phyloP scores from a whole-genome alignment of 2,888 invertebrate genomes.

The Malacosoma neustria region DNA sequence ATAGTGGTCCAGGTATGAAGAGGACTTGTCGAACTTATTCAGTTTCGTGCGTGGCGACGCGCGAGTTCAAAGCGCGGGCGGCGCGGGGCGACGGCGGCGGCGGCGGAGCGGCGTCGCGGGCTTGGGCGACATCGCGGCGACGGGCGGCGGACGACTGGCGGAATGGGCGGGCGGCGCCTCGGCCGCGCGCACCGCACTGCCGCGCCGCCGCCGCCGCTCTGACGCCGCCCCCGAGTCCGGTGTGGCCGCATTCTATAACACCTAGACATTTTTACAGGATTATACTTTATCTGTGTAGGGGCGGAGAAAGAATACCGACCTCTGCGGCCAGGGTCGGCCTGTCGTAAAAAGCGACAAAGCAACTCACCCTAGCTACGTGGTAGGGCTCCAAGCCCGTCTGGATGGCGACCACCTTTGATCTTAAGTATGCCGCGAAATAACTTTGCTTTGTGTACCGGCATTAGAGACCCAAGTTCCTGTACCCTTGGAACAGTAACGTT shows the following conservation, averaged over 20 bases:
- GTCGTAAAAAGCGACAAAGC: too few species aligned
- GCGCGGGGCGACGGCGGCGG: slow-evolving; percentile 28
- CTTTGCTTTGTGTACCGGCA: too few species aligned
- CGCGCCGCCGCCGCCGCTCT: slow-evolving; percentile 53
- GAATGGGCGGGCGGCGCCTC: slow-evolving; percentile 60
- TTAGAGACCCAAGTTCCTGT: too few species aligned
- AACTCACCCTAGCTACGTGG: too few species aligned
- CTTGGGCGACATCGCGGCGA: slow-evolving; percentile 40
- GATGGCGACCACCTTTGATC: too few species aligned
- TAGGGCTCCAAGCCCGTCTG: too few species aligned
- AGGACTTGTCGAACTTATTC: slow-evolving; percentile 74
- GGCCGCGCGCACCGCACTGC: slow-evolving; percentile 76
- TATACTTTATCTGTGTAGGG: too few species aligned
- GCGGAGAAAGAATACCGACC: too few species aligned
- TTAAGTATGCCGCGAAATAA: too few species aligned
- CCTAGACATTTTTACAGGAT: slow-evolving; percentile 5
- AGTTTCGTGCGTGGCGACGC: slow-evolving; percentile 60
- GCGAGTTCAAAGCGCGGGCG: slow-evolving; percentile 41
- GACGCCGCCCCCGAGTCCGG: slow-evolving; percentile 25
- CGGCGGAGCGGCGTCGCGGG: slow-evolving; percentile 28
- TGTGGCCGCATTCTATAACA: background rate
- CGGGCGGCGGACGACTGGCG: slow-evolving; percentile 51
- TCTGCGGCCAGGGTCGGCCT: too few species aligned
- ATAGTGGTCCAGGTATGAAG: slow-evolving; percentile 73
- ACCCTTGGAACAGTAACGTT: too few species aligned